Percentiles rank a stretch among this genome's conserved stretches.
Conservation (phyloP, 2,888 invertebrate genomes). For the Megalurothrips usitatus region DNA sequence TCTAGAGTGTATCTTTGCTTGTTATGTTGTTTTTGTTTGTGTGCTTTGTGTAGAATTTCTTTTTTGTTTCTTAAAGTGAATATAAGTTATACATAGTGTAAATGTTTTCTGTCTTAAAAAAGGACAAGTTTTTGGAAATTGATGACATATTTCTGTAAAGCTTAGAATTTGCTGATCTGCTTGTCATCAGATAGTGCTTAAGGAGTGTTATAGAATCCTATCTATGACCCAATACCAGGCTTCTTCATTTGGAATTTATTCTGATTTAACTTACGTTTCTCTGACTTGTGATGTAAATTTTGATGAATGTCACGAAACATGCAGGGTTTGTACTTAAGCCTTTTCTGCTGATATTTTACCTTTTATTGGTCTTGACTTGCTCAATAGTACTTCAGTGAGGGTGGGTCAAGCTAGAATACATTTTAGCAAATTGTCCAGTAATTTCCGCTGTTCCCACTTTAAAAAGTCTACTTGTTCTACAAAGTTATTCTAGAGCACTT, state of each 20-base stretch:
- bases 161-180: background rate
- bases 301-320: background rate
- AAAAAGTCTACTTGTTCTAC: too few relatives aligned
- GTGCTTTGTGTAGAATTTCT: conserved; percentile 2
- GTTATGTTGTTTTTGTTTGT: conserved; percentile 19
- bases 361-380: too few relatives aligned
- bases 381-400: too few relatives aligned
- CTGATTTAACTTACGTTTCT: background rate
- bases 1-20: background rate
- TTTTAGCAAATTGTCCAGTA: too few relatives aligned
- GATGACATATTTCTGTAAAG: background rate
- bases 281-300: background rate
- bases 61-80: background rate
- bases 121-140: background rate
- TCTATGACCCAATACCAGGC: background rate
- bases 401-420: too few relatives aligned
- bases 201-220: background rate
- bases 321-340: too few relatives aligned
- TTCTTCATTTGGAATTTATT: background rate
- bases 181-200: background rate
- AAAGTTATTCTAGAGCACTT: too few relatives aligned
- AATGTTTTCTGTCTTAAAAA: background rate
- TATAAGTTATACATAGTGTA: background rate
- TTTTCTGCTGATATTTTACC: too few relatives aligned
- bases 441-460: too few relatives aligned